Evolutionary conservation across 2,113 vertebrate genomes (phyloP), one percentile per base, ranked within the genome.

Genomic region (Sebastes fasciatus): DNA sequence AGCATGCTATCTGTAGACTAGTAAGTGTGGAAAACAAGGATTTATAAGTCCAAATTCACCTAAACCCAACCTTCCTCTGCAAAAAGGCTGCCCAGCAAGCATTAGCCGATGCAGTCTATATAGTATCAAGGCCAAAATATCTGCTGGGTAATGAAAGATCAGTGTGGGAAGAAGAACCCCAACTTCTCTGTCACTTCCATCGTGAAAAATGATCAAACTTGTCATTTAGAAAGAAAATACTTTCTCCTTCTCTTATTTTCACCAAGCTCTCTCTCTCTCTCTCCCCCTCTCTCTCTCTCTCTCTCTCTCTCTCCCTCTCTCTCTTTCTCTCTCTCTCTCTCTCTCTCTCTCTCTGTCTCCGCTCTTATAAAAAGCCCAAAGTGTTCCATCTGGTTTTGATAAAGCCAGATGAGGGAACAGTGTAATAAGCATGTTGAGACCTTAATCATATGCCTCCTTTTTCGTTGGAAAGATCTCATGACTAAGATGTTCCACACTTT

Each of bases 361-460:
- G n/a, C n/a, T 78, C 48, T n/a, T 70, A 71, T 65, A 74, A 89
- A 88, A 79, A 87, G 21, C 68, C 71, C 34, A 2, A 2, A 82
- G 34, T n/a, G 54, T 23, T 85, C 86, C 93, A 89, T 94, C 91
- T 94, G 93, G 93, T 91, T 91, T 87, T 77, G 74, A 93, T 92
- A 77, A 78, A 76, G 78, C 88, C 65, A 81, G 74, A 89, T 76
- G 86, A 89, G 76, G 85, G 86, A 86, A 80, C 79, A 63, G 79
- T 40, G 86, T 94, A 94, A 95, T 93, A 91, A 91, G 91, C 89
- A 93, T 85, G 90, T 90, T 83, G 88, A 93, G 86, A 88, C 61
- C 61, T 86, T 94, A 94, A 94, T 94, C 84, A 94, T 92, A 93
- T 58, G 85, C 89, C 88, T 95, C 78, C 78, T 77, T 82, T 90